Percentiles rank a stretch among this genome's conserved stretches.
These are phyloP conservation scores for Diadumene lineata DNA, from an alignment of 92 coral and sea anemone species.

Conservation along the genomic window DNA sequence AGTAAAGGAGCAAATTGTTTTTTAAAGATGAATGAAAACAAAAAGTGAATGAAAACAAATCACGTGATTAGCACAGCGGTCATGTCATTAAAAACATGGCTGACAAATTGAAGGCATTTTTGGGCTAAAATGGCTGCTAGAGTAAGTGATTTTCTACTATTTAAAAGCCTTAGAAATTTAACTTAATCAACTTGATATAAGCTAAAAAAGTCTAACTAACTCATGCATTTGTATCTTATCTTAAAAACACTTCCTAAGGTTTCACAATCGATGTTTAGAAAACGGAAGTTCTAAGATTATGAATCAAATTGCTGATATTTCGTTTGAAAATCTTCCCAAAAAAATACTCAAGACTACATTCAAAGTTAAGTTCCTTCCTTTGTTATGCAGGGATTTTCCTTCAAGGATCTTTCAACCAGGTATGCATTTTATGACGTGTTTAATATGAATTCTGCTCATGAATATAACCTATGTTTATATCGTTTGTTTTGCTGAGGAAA, in stretches of 20 bases:
- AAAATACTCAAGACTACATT: too few relatives aligned
- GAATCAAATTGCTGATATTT: not conserved
- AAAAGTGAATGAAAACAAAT: too few relatives aligned
- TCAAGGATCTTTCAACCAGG: conserved; percentile 31
- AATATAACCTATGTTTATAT: too few relatives aligned
- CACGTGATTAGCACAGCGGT: conserved; percentile 9
- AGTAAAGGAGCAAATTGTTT: too few relatives aligned
- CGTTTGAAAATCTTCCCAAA: not conserved
- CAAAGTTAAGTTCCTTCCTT: not conserved
- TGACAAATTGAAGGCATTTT: not conserved
- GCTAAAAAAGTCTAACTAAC: too few relatives aligned
- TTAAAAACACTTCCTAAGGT: too few relatives aligned
- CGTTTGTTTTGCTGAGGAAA: too few relatives aligned
- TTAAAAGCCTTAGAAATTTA: not conserved
- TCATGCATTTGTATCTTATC: too few relatives aligned
- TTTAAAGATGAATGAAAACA: too few relatives aligned
- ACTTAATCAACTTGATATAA: not conserved
- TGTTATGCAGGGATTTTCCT: conserved; percentile 22
- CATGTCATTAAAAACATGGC: conserved; percentile 32
- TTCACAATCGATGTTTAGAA: too few relatives aligned
- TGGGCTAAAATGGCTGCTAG: not conserved
- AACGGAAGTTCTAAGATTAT: not conserved
- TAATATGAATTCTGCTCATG: not conserved
- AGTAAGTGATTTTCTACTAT: not conserved
- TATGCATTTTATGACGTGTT: not conserved